Base-by-base conservation (phyloP, 1,140 invertebrate species). In the Phymorhynchus buccinoides region DNA sequence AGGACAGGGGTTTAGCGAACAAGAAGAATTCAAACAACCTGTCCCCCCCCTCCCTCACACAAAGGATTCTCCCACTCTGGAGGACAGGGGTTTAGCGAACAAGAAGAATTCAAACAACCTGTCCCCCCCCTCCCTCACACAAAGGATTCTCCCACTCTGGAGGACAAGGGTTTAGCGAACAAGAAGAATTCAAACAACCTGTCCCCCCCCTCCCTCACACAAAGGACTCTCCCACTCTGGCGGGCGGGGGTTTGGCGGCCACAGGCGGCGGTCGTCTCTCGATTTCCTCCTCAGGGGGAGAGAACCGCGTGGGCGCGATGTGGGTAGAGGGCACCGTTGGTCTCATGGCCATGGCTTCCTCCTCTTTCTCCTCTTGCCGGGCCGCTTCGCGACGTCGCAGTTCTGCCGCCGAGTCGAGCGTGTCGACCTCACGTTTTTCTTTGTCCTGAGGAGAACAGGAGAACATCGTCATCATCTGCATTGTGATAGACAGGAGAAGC, bases 171-270 rank as follows among this genome's bases (percentile, higher is more conserved):
- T 18, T 73, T 48, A 39, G 71, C 12, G 39, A 37, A 41, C 32
- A 79, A 80, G 48, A 52, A 52, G 12, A 18, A 18, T 18, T 18
- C 48, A 52, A n/a, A 52, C 48, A 52, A 9, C 12, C 48, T 18
- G 22, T 52, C 48, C 48, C 48, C 22, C 12, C 48, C 48, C 48
- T 71, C 68, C 37, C n/a, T 41, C 48, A 86, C 7, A 86, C 85
- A 84, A 84, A 79, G 18, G 85, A 86, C 52, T 86, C 85, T 9
- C 82, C 82, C 27, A 81, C 80, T 48, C 71, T 82, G 37, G 41
- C 35, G 6, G 18, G n/a, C 37, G 79, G 56, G n/a, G 84, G 80
- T 18, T 73, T 48, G 56, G 71, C 12, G 39, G 48, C 56, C 32
- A 79, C 30, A 3, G 22, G 73, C 48, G 37, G 73, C 39, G 30